These are phyloP conservation scores for Lampropteryx suffumata DNA, from an alignment of 2,888 invertebrate genomes.

Conservation along the genomic window DNA sequence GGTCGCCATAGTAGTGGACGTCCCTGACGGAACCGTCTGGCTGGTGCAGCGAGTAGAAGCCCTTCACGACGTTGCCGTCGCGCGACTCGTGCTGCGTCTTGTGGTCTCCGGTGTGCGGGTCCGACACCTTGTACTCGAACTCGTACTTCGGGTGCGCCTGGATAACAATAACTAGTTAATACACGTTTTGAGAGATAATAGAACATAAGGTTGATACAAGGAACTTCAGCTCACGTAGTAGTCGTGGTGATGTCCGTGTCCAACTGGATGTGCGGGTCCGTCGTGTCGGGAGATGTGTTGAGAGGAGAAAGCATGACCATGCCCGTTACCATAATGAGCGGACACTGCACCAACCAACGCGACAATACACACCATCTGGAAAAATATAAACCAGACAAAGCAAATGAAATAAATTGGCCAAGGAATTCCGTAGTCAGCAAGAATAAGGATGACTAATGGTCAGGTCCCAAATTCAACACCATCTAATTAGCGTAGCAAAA, in stretches of 20 bases:
- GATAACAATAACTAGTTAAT: no score
- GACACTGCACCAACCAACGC: conserved; percentile 27
- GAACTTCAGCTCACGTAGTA: conserved; percentile 31
- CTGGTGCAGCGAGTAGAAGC: conserved; percentile 53
- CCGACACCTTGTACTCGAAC: conserved; percentile 55
- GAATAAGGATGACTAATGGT: no score
- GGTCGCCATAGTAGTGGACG: conserved; percentile 45
- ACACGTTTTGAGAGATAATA: no score
- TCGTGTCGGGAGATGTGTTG: conserved; percentile 46
- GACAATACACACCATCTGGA: conserved; percentile 22
- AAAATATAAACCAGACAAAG: no score
- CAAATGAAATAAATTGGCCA: no score
- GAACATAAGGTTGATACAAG: background rate
- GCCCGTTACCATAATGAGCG: conserved; percentile 29
- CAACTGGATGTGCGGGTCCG: conserved; percentile 41
- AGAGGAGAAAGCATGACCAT: conserved; percentile 45
- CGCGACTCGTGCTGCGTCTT: conserved; percentile 57
- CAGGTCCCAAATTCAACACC: no score
- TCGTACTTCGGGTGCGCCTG: conserved; percentile 60
- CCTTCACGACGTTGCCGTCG: conserved; percentile 56
- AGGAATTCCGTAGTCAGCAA: no score
- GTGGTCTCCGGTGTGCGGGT: conserved; percentile 53
- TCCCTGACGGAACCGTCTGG: conserved; percentile 52
- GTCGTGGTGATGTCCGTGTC: conserved; percentile 34
- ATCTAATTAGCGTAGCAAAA: no score